Percentiles rank a stretch among this genome's conserved stretches.
These are phyloP conservation scores for Gadus macrocephalus DNA, from an alignment of 2,113 vertebrate species.

Conservation along the genomic window DNA sequence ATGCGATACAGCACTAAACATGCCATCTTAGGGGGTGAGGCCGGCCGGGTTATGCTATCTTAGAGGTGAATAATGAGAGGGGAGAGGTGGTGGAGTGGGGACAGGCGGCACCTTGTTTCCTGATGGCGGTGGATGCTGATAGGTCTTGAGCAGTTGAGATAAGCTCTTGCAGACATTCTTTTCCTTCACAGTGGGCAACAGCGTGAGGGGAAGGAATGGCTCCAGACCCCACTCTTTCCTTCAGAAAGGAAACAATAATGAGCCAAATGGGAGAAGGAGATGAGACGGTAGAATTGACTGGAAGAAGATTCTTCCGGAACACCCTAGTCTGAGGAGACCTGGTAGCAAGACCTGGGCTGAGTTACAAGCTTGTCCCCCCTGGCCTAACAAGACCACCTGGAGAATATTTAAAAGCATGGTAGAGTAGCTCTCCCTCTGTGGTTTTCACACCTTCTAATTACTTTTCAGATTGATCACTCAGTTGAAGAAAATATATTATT, in stretches of 20 bases:
- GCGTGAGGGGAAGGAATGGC: constrained; percentile 91
- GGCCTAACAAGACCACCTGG: constrained; percentile 22
- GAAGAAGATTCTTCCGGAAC: background rate
- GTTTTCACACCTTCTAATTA: constrained; percentile 45
- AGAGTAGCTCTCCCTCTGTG: constrained; percentile 42
- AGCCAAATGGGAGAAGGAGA: constrained; percentile 16
- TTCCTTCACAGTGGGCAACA: constrained; percentile 91
- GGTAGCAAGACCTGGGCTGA: background rate
- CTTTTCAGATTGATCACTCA: constrained; percentile 40
- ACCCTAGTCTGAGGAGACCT: background rate
- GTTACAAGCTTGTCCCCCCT: constrained; percentile 12
- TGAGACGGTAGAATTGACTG: background rate
- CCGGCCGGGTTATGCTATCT: too few species aligned
- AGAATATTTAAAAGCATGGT: constrained; percentile 35
- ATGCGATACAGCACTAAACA: background rate
- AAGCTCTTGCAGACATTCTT: constrained; percentile 94
- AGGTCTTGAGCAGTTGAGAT: constrained; percentile 92
- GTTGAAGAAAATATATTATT: constrained; percentile 45
- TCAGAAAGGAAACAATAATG: constrained; percentile 22
- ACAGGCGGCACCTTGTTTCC: constrained; percentile 83
- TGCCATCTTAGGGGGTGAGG: background rate
- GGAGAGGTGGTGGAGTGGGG: background rate
- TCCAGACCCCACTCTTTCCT: constrained; percentile 99
- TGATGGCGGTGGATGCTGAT: constrained; percentile 87
- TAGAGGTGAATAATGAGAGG: too few species aligned